Conservation (phyloP, 2,113 vertebrate species). For the Hippoglossus stenolepis region DNA sequence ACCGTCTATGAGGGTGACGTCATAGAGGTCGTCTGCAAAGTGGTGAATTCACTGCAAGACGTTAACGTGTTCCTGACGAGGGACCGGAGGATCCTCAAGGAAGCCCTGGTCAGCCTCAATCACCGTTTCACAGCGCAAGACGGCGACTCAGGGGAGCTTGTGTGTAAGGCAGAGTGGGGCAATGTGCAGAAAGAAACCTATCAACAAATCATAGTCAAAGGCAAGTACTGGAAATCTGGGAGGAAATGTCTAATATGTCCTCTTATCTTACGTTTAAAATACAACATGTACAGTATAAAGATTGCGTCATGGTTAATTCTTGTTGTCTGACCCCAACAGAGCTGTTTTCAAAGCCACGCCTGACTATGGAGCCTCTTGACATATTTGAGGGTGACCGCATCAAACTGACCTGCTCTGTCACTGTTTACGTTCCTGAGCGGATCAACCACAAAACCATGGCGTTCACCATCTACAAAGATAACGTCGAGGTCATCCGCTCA, state of each 20-base stretch:
- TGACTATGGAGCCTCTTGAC: slow-evolving; percentile 47
- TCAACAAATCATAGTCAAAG: slow-evolving; percentile 57
- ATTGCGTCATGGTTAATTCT: background rate
- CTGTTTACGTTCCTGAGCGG: slow-evolving; percentile 11
- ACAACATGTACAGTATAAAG: background rate
- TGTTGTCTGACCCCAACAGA: slow-evolving; percentile 54
- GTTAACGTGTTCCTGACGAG: slow-evolving; percentile 64
- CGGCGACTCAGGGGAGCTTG: slow-evolving; percentile 70
- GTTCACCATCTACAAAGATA: slow-evolving; percentile 67
- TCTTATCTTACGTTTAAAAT: background rate
- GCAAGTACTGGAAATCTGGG: slow-evolving; percentile 39
- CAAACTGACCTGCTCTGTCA: slow-evolving; percentile 66
- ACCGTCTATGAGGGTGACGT: slow-evolving; percentile 72
- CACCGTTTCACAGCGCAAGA: slow-evolving; percentile 20
- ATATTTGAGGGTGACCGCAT: slow-evolving; percentile 63
- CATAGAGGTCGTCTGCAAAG: slow-evolving; percentile 69
- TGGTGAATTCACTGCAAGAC: background rate
- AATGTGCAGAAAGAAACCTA: slow-evolving; percentile 60
- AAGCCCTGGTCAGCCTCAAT: background rate
- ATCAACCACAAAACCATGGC: slow-evolving; percentile 37
- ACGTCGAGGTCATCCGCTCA: background rate
- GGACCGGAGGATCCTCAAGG: slow-evolving; percentile 40
- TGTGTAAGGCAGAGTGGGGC: slow-evolving; percentile 72
- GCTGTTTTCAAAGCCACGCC: slow-evolving; percentile 75
- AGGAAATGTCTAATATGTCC: background rate